phyloP scores from a whole-genome alignment of 1,140 invertebrate genomes.

The Mycetomoellerius zeteki region DNA sequence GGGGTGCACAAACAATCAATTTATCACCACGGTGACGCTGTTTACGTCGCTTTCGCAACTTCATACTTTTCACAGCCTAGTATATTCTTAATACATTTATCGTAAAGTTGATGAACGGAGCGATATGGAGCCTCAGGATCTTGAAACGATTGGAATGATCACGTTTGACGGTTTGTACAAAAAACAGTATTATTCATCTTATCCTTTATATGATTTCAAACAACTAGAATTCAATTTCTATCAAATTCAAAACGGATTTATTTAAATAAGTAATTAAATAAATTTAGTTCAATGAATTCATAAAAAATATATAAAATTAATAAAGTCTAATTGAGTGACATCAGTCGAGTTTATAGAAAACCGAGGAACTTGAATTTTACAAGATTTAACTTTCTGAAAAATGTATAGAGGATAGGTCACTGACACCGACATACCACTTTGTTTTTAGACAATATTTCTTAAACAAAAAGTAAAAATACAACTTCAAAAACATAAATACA shows the following conservation, averaged over 20 bases:
- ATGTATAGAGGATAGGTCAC: no score
- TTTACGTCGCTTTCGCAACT: constrained; percentile 17
- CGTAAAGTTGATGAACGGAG: constrained; percentile 5
- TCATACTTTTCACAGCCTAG: not conserved
- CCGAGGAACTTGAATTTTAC: not conserved
- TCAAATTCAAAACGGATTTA: not conserved
- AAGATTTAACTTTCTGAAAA: not conserved
- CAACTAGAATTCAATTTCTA: not conserved
- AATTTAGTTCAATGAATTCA: constrained; percentile 1
- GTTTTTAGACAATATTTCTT: no score
- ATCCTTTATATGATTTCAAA: not conserved
- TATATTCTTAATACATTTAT: not conserved
- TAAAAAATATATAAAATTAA: not conserved
- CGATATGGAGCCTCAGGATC: constrained; percentile 87
- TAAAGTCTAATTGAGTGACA: not conserved
- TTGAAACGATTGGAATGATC: constrained; percentile 90
- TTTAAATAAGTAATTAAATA: not conserved
- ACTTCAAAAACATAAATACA: no score
- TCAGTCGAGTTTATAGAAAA: not conserved
- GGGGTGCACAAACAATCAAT: constrained; percentile 18
- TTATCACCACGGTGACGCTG: constrained; percentile 35
- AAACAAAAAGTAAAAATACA: no score
- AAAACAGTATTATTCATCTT: no score
- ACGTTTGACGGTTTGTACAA: constrained; percentile 90
- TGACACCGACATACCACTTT: no score